These are phyloP conservation scores for Cyaniris semiargus DNA, from an alignment of 2,888 invertebrate genomes.

Conservation along the genomic window DNA sequence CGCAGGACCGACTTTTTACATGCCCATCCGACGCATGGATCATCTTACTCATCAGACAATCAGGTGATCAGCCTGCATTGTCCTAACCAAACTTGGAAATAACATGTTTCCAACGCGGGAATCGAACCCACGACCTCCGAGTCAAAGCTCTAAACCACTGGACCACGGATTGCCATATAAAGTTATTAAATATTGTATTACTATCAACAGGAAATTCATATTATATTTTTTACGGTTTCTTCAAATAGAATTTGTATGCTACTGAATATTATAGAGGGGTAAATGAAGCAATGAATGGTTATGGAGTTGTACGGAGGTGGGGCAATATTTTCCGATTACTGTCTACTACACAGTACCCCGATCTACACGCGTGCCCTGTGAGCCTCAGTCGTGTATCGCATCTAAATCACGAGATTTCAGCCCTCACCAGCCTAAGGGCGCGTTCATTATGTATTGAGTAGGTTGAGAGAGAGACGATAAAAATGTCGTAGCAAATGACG, in stretches of 20 bases:
- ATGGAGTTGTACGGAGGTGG: slow-evolving; percentile 44
- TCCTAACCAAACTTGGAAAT: too few relatives aligned
- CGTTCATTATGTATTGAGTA: not conserved
- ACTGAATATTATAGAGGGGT: not conserved
- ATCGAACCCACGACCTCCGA: too few relatives aligned
- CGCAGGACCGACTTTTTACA: too few relatives aligned
- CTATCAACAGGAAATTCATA: not conserved
- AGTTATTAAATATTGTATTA: not conserved
- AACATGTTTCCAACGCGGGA: too few relatives aligned
- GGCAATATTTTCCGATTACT: slow-evolving; percentile 71
- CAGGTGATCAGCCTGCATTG: too few relatives aligned
- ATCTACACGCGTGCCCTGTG: slow-evolving; percentile 71
- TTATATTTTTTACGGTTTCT: not conserved
- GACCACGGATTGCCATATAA: too few relatives aligned
- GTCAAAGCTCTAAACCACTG: too few relatives aligned
- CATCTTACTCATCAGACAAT: too few relatives aligned
- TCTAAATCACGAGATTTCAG: slow-evolving; percentile 80
- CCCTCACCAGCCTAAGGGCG: slow-evolving; percentile 57
- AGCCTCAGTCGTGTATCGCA: slow-evolving; percentile 76
- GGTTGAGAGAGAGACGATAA: not conserved
- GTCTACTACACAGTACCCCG: slow-evolving; percentile 69
- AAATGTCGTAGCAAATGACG: too few relatives aligned
- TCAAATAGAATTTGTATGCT: not conserved
- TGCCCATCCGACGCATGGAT: too few relatives aligned
- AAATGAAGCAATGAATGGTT: slow-evolving; percentile 13